Base-by-base conservation (phyloP, 2,113 vertebrate species). In the Nibea albiflora region DNA sequence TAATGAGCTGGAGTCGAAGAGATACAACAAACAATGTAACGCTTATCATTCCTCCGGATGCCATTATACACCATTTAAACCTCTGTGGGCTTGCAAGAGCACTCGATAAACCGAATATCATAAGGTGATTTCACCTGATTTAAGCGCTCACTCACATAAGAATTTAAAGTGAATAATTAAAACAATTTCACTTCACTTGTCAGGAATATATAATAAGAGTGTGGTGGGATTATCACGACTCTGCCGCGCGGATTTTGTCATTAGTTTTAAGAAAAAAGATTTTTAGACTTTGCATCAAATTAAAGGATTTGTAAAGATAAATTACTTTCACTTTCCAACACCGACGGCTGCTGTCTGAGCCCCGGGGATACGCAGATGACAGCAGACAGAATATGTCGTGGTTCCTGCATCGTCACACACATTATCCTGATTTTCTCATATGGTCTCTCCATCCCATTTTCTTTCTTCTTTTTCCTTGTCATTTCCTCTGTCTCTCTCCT, bases 1-100 rank as follows among this genome's bases (percentile, higher is more conserved):
- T 90, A 87, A 88, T 90, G 85, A 80, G 53, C 47, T 80, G 49
- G 1, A 75, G 76, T 26, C 31, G 5, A 44, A 86, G 44, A 53
- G 68, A 78, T 49, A 28, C 31, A 65, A 24, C 31, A 81, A 78
- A 72, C 50, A 78, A 58, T 65, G 11, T 46, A 52, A 66, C 22
- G 71, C 47, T 31, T 5, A 77, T 44, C 50, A 42, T 64, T 61
- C 31, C 73, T 71, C 52, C 22, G 14, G 14, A 49, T 22, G 54
- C 5, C 52, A 42, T 44, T 20, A 69, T 63, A 16, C 52, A 54
- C 54, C n/a, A n/a, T 54, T 49, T 20, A 42, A 72, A 61, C 11
- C 50, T 63, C 54, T 73, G 54, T n/a, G 14, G 22, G 68, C 65
- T 9, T 35, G 5, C 39, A 20, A 54, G 12, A 42, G 35, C 57